A percentile compares a stretch with the other conserved stretches of the same genome.
These are phyloP conservation scores for Oceanodroma tethys DNA, from an alignment of 2,113 vertebrate species.

Conservation along the genomic window DNA sequence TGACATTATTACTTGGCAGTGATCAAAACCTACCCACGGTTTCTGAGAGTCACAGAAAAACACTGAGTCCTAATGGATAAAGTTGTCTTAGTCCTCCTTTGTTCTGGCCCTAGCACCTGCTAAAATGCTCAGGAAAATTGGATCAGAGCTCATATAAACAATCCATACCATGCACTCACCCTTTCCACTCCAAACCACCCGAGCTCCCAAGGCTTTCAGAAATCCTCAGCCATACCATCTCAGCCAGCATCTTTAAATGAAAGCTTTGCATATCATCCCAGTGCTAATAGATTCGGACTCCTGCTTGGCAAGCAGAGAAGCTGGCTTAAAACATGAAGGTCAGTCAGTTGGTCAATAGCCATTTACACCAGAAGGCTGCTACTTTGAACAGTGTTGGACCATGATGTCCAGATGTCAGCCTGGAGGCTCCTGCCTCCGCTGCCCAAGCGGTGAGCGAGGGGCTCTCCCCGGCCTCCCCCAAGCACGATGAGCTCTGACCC, in stretches of 20 bases:
- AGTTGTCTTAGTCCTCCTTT: not conserved
- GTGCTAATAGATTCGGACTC: not conserved
- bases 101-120: not conserved
- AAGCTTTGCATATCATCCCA: not conserved
- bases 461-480: not conserved
- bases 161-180: not conserved
- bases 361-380: not conserved
- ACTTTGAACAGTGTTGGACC: not conserved
- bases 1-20: not conserved
- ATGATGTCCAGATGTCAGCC: rapidly evolving
- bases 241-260: not conserved
- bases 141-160: not conserved
- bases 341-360: not conserved
- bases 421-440: not conserved
- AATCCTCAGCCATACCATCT: not conserved
- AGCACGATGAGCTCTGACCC: not conserved
- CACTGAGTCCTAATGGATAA: not conserved
- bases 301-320: not conserved
- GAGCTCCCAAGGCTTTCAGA: not conserved
- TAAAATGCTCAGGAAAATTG: not conserved
- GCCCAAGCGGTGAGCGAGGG: not conserved
- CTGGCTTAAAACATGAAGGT: not conserved
- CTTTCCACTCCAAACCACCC: not conserved
- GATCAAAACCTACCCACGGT: not conserved
- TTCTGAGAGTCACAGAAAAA: not conserved